Evolutionary conservation across 1,140 invertebrate genomes (phyloP), one percentile per base, ranked within the genome.

Genomic region (Leptinotarsa lineolata): DNA sequence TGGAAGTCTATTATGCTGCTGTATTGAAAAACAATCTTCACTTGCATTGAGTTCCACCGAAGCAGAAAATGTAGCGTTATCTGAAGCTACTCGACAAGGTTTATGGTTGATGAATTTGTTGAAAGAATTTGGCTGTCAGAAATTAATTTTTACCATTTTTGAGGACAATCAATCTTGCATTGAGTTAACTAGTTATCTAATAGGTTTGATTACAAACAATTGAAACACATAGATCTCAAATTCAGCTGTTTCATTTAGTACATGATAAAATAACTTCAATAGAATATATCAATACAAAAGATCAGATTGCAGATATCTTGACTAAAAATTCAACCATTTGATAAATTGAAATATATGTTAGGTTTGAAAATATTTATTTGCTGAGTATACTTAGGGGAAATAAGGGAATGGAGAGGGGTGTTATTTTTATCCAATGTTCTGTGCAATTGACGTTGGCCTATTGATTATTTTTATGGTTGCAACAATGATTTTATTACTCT

Each of bases 1-100:
- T 76, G 77, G 75, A n/a, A 84, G 81, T 74, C 59, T 77, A 71
- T 80, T 84, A 70, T 81, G 73, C 70, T 85, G 83, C 81, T 82
- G 81, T 81, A 73, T 79, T 68, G 72, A 64, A 66, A 82, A 84
- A 78, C 66, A 68, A 1, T 30, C 15, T 18, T 15, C 3, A 78
- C 8, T 72, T 46, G 79, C 79, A 54, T 83, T 79, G 72, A 67
- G 70, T 20, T 78, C 77, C n/a, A 68, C 72, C 21, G 67, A 63
- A 65, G 81, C 80, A 0, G 80, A 83, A 58, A 81, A 80, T 74
- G 59, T 77, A 13, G 78, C 80, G 0, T 21, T 81, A 24, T 73
- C 80, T n/a, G 78, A 80, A 24, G 58, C 61, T 30, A 75, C 75
- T 6, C 74, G 11, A 4, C 79, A 82, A 59, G 48, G 48, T n/a